A percentile compares a stretch with the other conserved stretches of the same genome.
These are phyloP conservation scores for Ochlodes sylvanus DNA, from an alignment of 2,888 invertebrate genomes.

Conservation along the genomic window DNA sequence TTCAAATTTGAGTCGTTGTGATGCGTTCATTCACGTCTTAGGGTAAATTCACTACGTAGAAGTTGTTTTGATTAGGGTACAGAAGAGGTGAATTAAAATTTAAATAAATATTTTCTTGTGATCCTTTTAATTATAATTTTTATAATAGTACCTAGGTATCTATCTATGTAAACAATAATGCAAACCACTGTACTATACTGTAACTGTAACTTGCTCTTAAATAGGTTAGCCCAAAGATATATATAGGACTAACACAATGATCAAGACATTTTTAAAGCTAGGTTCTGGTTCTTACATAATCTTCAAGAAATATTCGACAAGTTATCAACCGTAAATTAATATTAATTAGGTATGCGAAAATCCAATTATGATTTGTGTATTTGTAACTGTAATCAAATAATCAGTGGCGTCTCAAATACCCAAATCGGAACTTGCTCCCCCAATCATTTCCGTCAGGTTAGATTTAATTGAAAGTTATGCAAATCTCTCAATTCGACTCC, in stretches of 20 bases:
- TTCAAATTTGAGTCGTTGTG: slow-evolving; percentile 72
- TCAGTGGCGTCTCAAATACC: slow-evolving; percentile 48
- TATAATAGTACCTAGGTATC: no score
- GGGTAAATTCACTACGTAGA: slow-evolving; percentile 4
- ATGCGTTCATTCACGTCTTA: slow-evolving; percentile 50
- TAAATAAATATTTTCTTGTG: no score
- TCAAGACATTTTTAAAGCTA: no score
- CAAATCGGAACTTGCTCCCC: slow-evolving; percentile 68
- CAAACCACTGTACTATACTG: no score
- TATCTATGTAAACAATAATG: no score
- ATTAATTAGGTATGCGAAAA: slow-evolving; percentile 16
- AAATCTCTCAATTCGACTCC: slow-evolving; percentile 83
- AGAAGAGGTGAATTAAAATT: no score
- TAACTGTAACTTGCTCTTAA: no score
- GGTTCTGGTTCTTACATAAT: no score
- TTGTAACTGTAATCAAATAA: slow-evolving; percentile 35
- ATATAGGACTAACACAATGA: no score
- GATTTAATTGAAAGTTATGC: slow-evolving; percentile 84
- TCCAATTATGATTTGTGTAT: slow-evolving; percentile 28
- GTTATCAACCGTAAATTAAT: neutral
- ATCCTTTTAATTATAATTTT: no score
- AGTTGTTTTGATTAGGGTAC: neutral
- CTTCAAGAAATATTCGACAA: neutral
- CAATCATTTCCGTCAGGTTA: slow-evolving; percentile 80
- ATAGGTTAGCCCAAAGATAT: no score